These are phyloP conservation scores for Lagopus muta DNA, from an alignment of 2,113 vertebrate species.

Conservation along the genomic window DNA sequence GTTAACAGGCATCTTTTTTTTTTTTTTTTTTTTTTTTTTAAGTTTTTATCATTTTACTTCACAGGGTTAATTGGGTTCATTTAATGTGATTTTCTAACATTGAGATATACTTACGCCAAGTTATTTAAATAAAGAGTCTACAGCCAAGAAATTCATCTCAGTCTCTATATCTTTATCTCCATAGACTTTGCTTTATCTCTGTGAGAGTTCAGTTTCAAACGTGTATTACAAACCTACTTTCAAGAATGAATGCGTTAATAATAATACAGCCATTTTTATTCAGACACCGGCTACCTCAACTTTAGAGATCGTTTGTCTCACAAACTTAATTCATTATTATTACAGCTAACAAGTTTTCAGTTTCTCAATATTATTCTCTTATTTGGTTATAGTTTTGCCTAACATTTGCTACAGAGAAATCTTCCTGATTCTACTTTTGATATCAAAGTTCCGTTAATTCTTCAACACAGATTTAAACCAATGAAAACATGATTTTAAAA, in stretches of 20 bases:
- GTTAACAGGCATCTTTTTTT: not conserved
- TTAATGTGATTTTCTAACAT: not conserved
- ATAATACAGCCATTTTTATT: slow-evolving; percentile 76
- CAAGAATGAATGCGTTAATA: slow-evolving; percentile 69
- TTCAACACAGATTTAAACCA: slow-evolving; percentile 40
- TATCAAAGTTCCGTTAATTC: slow-evolving; percentile 64
- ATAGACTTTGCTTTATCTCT: not conserved
- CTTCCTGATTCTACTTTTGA: slow-evolving; percentile 55
- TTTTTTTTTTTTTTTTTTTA: not conserved
- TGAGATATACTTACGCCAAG: not conserved
- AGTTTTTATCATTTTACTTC: not conserved
- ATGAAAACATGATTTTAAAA: slow-evolving; percentile 45
- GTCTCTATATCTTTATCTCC: not conserved
- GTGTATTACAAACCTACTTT: slow-evolving; percentile 46
- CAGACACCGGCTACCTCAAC: slow-evolving; percentile 66
- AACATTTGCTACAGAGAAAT: slow-evolving; percentile 69
- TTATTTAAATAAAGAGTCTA: not conserved
- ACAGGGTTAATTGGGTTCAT: not conserved
- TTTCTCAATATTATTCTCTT: slow-evolving; percentile 66
- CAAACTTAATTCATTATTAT: slow-evolving; percentile 75
- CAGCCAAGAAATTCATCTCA: not conserved
- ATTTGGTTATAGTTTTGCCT: slow-evolving; percentile 79
- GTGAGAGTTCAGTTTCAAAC: slow-evolving; percentile 29
- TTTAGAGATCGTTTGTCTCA: slow-evolving; percentile 75
- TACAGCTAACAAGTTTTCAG: slow-evolving; percentile 70